A percentile compares a stretch with the other conserved stretches of the same genome.
Conservation (phyloP, 92 coral and sea anemone genomes). For the Porites evermanni region DNA sequence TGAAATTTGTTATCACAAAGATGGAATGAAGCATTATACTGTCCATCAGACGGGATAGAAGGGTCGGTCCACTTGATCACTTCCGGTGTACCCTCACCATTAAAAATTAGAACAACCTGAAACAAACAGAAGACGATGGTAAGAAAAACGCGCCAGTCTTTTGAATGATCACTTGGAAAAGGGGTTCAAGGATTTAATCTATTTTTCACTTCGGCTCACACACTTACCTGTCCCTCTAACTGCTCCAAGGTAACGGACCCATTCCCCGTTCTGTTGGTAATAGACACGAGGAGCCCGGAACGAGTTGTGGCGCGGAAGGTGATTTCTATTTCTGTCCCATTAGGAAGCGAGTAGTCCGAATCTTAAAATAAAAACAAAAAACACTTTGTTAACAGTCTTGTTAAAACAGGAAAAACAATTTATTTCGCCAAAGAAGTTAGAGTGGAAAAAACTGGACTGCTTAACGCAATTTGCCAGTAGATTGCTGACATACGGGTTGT, state of each 20-base stretch:
- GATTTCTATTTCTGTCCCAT: slow-evolving; percentile 59
- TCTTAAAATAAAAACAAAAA: slow-evolving; percentile 45
- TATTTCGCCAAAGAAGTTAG: no score
- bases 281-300: slow-evolving; percentile 77
- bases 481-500: no score
- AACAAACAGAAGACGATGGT: slow-evolving; percentile 6
- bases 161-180: background rate
- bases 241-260: slow-evolving; percentile 82
- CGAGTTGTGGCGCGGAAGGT: slow-evolving; percentile 84
- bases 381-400: background rate
- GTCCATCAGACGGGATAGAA: slow-evolving; percentile 54
- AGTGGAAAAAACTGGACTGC: no score
- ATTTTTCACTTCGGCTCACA: background rate
- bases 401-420: no score
- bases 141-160: background rate
- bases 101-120: slow-evolving; percentile 78
- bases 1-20: slow-evolving; percentile 93
- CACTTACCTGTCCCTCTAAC: slow-evolving; percentile 91
- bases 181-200: no score
- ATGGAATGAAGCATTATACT: slow-evolving; percentile 85
- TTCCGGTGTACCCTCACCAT: slow-evolving; percentile 55
- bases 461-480: no score
- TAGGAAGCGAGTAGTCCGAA: slow-evolving; percentile 70
- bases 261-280: slow-evolving; percentile 66
- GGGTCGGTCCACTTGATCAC: slow-evolving; percentile 90